Base-by-base conservation (phyloP, 2,113 vertebrate species). In the Camelus dromedarius region DNA sequence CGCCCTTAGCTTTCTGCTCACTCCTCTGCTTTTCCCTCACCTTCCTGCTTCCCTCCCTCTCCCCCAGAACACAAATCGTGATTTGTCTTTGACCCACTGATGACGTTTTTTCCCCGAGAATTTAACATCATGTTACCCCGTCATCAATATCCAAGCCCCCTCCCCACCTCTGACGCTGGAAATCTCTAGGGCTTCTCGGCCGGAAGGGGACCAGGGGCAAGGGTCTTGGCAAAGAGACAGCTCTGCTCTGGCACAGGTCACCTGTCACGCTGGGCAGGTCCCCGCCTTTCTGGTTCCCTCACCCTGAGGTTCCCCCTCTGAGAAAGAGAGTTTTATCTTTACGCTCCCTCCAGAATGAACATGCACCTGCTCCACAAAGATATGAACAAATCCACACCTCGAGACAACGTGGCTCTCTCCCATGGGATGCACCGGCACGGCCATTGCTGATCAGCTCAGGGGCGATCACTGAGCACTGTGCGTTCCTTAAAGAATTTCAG, bases 41-140 rank as follows among this genome's bases (percentile, higher is more conserved):
- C 13, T 19, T 48, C 8, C 6, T 13, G 15, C 24, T 60, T n/a
- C 35, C n/a, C 15, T 50, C 54, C 9, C 24, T 81, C 32, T 64
- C 30, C 80, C 94, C 89, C 46, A 77, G 32, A 80, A 75, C 75
- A 69, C 60, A 84, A 46, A 15, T 87, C 85, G 85, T 85, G 58
- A 54, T 93, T 91, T 96, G 48, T 76, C 24, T 66, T n/a, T 97
- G 73, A 95, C 88, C 76, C 91, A 13, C 48, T 70, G 56, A 86
- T 46, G 14, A 89, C 90, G 46, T 85, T 97, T 85, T 97, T 96
- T 95, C 64, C 26, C 96, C 95, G 24, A 9, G 62, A 79, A 93
- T 96, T 96, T 62, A 35, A 4, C 52, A 2, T 58, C 35, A 98
- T 3, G 81, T 93, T 1, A 38, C n/a, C 81, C 19, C 52, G 86